A percentile compares a stretch with the other conserved stretches of the same genome.
These are phyloP conservation scores for Cyclopterus lumpus DNA, from an alignment of 2,797 vertebrate species.

Conservation along the genomic window DNA sequence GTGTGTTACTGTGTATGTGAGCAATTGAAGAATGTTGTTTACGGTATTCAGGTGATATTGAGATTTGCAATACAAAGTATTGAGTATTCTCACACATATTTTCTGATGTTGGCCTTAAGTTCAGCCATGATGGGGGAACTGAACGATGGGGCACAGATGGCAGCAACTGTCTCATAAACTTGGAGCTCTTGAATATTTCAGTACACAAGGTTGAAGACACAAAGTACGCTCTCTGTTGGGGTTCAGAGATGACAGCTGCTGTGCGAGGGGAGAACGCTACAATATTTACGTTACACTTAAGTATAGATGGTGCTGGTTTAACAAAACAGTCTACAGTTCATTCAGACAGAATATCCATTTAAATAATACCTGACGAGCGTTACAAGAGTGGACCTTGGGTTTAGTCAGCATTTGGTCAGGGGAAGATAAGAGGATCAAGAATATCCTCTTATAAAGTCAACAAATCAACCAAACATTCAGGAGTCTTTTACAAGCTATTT, in stretches of 20 bases:
- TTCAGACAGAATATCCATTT: constrained; percentile 25
- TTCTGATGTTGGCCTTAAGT: constrained; percentile 72
- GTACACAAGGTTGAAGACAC: constrained; percentile 59
- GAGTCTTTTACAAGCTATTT: constrained; percentile 38
- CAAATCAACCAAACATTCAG: constrained; percentile 43
- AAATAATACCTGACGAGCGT: constrained; percentile 37
- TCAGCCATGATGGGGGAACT: constrained; percentile 67
- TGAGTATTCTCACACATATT: constrained; percentile 65
- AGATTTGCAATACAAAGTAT: constrained; percentile 61
- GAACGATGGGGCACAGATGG: constrained; percentile 73
- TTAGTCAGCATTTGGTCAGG: constrained; percentile 54
- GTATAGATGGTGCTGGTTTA: constrained; percentile 19
- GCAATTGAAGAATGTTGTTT: constrained; percentile 62
- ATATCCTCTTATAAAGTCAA: constrained; percentile 64
- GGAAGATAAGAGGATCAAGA: constrained; percentile 62
- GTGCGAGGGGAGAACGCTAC: constrained; percentile 17
- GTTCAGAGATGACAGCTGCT: constrained; percentile 65
- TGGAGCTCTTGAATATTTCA: constrained; percentile 77
- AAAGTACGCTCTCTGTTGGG: constrained; percentile 58
- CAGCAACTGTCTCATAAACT: constrained; percentile 71
- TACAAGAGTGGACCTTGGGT: constrained; percentile 23
- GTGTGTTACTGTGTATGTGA: constrained; percentile 25
- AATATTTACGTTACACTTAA: constrained; percentile 50
- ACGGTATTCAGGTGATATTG: constrained; percentile 70
- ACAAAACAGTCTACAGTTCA: constrained; percentile 15